These are phyloP conservation scores for Rhinogobio ventralis DNA, from an alignment of 2,797 vertebrate species.

Conservation along the genomic window DNA sequence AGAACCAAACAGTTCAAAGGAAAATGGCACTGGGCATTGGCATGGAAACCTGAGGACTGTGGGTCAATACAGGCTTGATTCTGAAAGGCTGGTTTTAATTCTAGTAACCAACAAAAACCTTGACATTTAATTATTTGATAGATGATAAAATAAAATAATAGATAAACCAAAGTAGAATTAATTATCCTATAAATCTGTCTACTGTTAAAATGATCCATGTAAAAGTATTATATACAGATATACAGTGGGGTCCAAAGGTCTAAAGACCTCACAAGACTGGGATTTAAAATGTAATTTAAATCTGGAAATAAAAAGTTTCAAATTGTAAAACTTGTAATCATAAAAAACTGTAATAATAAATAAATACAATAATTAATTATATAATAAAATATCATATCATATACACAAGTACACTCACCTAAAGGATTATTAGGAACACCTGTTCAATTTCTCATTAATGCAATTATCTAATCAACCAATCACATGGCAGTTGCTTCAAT, in stretches of 20 bases:
- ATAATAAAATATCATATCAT: too few species aligned
- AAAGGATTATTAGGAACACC: too few species aligned
- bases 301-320: neutral
- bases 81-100: constrained; percentile 1
- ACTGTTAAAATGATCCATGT: neutral
- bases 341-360: too few species aligned
- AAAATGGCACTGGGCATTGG: constrained; percentile 50
- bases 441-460: too few species aligned
- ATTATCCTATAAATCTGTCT: neutral
- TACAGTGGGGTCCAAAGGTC: constrained; percentile 3
- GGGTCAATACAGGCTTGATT: neutral
- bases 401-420: too few species aligned
- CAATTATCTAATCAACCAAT: too few species aligned
- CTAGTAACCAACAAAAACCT: neutral
- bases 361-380: too few species aligned
- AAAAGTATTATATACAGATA: neutral
- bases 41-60: constrained; percentile 35
- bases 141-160: neutral
- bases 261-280: neutral
- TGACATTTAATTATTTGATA: neutral
- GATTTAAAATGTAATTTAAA: neutral
- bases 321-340: neutral
- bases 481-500: too few species aligned
- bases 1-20: constrained; percentile 36
- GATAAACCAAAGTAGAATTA: neutral